Base-by-base conservation (phyloP, 2,113 vertebrate species). In the Coryphaenoides rupestris region DNA sequence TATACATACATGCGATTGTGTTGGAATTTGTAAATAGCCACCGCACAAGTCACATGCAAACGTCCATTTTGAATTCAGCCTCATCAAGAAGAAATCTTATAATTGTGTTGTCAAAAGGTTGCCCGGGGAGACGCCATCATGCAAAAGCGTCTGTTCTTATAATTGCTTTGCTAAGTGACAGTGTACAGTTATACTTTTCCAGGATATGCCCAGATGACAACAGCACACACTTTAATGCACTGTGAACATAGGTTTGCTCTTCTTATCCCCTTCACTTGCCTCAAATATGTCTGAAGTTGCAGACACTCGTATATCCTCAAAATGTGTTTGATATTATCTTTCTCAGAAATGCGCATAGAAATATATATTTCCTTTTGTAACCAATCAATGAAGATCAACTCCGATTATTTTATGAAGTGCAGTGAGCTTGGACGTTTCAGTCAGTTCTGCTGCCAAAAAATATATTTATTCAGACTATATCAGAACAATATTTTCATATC, bases 391-490 rank as follows among this genome's bases (percentile, higher is more conserved):
- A 69, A 70, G 65, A 67, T 61, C 14, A 75, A 75, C 66, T 68
- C 59, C 2, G 14, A 61, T 50, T 50, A 61, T 50, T 63, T 12
- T 68, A 66, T 72, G 45, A 75, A 68, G 66, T 65, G 49, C 71
- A 58, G 49, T 70, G n/a, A n/a, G 52, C 21, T 56, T 62, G 60
- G 60, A 66, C 60, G 4, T 14, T 62, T 58, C 65, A 16, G 7
- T 28, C 19, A 22, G 6, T 50, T 58, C 15, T 26, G 23, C 19
- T 28, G n/a, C n/a, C n/a, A n/a, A 33, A 66, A 54, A 62, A 21
- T 57, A 69, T 75, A 88, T 86, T 88, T 88, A 84, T 87, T 82
- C 70, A 54, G 65, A 68, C 66, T 60, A 75, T 66, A 71, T 73
- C 13, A 55, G 13, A 21, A 72, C 62, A 73, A 67, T 72, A 70